Percentiles rank a stretch among this genome's conserved stretches.
Evolutionary conservation across 2,888 invertebrate species (phyloP).

Genomic region (Mythimna loreyi): DNA sequence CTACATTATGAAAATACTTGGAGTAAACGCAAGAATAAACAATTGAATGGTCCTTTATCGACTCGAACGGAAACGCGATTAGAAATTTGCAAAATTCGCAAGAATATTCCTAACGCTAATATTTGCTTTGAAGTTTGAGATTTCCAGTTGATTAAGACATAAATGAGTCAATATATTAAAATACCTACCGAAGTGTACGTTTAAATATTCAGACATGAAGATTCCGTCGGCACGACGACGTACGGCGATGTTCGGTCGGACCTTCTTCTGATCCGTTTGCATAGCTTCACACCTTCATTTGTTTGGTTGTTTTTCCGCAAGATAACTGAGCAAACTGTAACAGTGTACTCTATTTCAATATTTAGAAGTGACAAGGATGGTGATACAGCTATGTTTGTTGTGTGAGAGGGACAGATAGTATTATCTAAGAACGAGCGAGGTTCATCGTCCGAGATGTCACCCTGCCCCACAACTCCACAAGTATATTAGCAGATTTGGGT

Average conservation of each 20-base stretch:
- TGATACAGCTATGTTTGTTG: background rate
- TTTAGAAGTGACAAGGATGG: conserved; percentile 41
- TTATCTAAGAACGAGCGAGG: conserved; percentile 59
- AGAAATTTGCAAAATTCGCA: conserved; percentile 16
- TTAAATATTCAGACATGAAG: background rate
- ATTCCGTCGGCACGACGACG: no score
- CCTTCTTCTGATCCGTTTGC: conserved; percentile 17
- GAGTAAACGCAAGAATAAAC: background rate
- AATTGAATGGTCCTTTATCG: background rate
- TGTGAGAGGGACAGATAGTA: conserved; percentile 36
- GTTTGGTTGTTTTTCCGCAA: conserved; percentile 40
- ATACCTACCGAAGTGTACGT: background rate
- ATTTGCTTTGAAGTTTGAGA: background rate
- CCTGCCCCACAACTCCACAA: conserved; percentile 50
- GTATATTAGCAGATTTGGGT: conserved; percentile 64
- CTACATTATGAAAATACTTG: background rate
- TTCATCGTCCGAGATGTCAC: conserved; percentile 63
- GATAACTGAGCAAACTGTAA: conserved; percentile 29
- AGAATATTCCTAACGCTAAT: conserved; percentile 7
- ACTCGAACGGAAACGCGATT: conserved; percentile 1
- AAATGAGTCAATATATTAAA: background rate
- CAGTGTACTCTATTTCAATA: conserved; percentile 49
- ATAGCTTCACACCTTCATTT: conserved; percentile 24
- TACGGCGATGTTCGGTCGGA: background rate
- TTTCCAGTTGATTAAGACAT: background rate